Evolutionary conservation across 2,797 vertebrate species (phyloP), one percentile per base, ranked within the genome.

Genomic region (Lutjanus argentimaculatus): DNA sequence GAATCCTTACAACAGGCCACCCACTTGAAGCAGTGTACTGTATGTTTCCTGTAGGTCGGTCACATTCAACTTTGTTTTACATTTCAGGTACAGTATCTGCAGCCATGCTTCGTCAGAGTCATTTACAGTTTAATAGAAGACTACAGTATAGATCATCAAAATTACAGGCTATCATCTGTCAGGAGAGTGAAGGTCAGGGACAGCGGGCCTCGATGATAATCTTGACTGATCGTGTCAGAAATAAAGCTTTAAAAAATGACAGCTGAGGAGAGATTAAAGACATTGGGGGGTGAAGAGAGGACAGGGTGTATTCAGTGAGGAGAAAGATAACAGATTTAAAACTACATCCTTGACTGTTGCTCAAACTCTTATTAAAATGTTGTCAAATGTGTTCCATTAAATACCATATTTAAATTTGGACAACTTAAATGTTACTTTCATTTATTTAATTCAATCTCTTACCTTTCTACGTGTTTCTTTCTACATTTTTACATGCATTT

Each of bases 161-260:
- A 69, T 77, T 62, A 76, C 51, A 78, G 55, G 66, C 68, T 65
- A 57, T 81, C 55, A 73, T 77, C 69, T 68, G 56, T 80, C 52
- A 75, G 71, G 53, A 73, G 11, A 67, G 57, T 72, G 65, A 87
- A 85, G 88, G 73, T 86, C 73, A 68, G 76, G 61, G 55, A 62
- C 53, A 58, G 56, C 12, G 14, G 58, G 76, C 58, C 67, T 55
- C 71, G 45, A 42, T 12, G 14, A 57, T 64, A 75, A 72, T 71
- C 64, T 64, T 72, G 43, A 72, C 49, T 65, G 72, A 83, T 83
- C 3, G 3, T 72, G 25, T 67, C 36, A 72, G 57, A 42, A 53
- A 67, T 57, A 58, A 68, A 55, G 17, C 48, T 22, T 13, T 53
- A 57, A 66, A 46, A 77, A 76, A 58, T 30, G 69, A 69, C 63